A percentile compares a stretch with the other conserved stretches of the same genome.
These are phyloP conservation scores for Riparia riparia DNA, from an alignment of 2,113 vertebrate genomes.

Conservation along the genomic window DNA sequence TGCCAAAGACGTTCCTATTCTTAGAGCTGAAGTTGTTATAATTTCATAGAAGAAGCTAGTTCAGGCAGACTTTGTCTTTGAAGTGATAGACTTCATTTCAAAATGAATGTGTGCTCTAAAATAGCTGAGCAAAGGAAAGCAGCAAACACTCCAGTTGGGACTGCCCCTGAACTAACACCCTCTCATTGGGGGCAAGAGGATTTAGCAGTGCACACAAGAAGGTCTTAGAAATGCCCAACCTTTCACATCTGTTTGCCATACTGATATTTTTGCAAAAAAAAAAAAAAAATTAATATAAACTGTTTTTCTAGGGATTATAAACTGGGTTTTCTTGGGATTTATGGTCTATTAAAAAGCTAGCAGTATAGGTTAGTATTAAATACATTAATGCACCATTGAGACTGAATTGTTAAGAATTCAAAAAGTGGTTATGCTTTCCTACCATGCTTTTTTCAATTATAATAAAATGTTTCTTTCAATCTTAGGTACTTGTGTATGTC, in stretches of 20 bases:
- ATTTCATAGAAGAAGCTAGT: neutral
- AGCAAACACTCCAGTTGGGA: neutral
- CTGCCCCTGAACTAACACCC: neutral
- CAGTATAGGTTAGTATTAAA: neutral
- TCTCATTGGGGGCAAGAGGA: neutral
- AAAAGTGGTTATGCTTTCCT: neutral
- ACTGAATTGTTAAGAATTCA: neutral
- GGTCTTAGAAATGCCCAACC: neutral
- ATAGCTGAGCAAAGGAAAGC: neutral
- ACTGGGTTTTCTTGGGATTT: neutral
- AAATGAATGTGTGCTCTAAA: neutral
- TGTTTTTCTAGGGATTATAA: neutral
- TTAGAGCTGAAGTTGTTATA: neutral
- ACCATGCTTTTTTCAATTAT: neutral
- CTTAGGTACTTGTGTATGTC: neutral
- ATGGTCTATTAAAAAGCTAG: neutral
- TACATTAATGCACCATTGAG: neutral
- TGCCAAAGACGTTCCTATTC: neutral
- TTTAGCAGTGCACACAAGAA: neutral
- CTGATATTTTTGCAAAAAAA: neutral
- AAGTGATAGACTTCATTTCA: neutral
- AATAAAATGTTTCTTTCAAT: slow-evolving; percentile 43
- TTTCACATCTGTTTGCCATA: neutral
- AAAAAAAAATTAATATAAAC: neutral
- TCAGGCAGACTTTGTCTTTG: neutral